phyloP scores from a whole-genome alignment of 2,888 invertebrate species.

The Cinara cedri region DNA sequence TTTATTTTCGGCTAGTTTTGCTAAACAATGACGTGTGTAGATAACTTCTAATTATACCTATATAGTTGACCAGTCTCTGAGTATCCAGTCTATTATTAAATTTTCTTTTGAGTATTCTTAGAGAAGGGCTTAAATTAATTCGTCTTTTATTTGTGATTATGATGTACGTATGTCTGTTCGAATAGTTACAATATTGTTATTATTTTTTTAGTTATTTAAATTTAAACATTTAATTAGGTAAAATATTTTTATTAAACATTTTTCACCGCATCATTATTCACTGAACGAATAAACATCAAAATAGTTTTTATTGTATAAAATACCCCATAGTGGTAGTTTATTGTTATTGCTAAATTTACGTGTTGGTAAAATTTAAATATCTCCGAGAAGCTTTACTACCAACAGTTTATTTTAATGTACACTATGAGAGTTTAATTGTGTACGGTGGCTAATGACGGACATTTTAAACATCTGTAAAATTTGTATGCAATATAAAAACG shows the following conservation, averaged over 20 bases:
- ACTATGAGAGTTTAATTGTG: background rate
- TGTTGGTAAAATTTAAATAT: conserved; percentile 32
- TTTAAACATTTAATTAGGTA: background rate
- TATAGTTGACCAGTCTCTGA: too few relatives aligned
- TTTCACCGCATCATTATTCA: background rate
- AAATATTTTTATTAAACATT: background rate
- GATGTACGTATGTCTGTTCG: too few relatives aligned
- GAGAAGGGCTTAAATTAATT: too few relatives aligned
- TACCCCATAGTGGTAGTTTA: background rate
- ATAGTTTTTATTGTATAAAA: background rate
- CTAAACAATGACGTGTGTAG: too few relatives aligned
- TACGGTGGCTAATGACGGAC: background rate
- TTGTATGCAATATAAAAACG: background rate
- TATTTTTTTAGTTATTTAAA: background rate
- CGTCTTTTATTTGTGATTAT: too few relatives aligned
- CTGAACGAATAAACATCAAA: background rate
- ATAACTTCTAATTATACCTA: too few relatives aligned
- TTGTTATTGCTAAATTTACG: conserved; percentile 4
- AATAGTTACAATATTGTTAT: too few relatives aligned
- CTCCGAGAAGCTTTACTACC: conserved; percentile 15
- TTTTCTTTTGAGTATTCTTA: too few relatives aligned
- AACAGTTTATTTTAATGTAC: conserved; percentile 21
- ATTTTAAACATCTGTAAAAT: conserved; percentile 33
- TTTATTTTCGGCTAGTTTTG: too few relatives aligned
- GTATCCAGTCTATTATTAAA: too few relatives aligned